Percentiles rank a stretch among this genome's conserved stretches.
Conservation (phyloP, 2,797 vertebrate genomes). For the Momotus momota region DNA sequence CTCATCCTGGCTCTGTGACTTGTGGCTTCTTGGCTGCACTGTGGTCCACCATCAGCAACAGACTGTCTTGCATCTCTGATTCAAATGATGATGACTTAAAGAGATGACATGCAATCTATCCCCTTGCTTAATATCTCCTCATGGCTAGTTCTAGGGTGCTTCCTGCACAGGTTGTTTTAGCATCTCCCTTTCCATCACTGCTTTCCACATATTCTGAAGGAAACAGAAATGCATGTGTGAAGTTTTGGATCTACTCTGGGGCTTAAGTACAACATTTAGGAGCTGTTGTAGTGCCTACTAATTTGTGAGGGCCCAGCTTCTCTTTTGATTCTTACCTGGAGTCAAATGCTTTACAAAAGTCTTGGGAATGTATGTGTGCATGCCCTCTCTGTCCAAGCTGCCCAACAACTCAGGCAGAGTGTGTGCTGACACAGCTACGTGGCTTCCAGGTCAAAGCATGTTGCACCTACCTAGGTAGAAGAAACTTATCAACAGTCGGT, state of each 20-base stretch:
- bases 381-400: background rate
- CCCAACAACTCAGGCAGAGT: background rate
- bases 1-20: background rate
- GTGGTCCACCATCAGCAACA: background rate
- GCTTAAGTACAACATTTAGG: background rate
- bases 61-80: background rate
- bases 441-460: background rate
- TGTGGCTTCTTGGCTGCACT: background rate
- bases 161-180: background rate
- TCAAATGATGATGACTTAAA: background rate
- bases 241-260: background rate
- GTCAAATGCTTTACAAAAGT: background rate
- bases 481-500: background rate
- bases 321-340: background rate
- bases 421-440: rapidly evolving
- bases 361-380: background rate
- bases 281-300: background rate
- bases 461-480: background rate
- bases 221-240: background rate
- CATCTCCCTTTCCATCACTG: background rate
- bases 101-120: background rate
- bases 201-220: background rate
- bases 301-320: background rate
- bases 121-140: background rate
- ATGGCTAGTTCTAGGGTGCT: background rate